Evolutionary conservation across 2,113 vertebrate genomes (phyloP).

Genomic region (Cricetomys ansorgei): DNA sequence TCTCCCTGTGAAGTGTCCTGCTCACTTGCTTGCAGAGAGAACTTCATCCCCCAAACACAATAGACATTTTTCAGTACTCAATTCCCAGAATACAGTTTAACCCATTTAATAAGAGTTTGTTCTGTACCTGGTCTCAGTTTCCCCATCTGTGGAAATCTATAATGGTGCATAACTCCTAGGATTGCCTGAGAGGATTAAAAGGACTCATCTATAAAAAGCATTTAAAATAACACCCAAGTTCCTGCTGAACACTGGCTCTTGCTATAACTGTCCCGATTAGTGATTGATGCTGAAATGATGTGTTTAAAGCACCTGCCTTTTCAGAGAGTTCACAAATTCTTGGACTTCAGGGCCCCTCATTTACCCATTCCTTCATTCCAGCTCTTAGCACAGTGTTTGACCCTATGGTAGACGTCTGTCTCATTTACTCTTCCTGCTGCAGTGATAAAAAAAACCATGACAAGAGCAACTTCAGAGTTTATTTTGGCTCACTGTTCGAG

Average conservation of each 20-base stretch:
- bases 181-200: not conserved
- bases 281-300: not conserved
- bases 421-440: not conserved
- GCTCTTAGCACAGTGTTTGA: not conserved
- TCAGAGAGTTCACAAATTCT: not conserved
- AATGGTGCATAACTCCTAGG: not conserved
- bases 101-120: not conserved
- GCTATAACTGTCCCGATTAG: not conserved
- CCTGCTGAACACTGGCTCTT: not conserved
- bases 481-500: not conserved
- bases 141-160: not conserved
- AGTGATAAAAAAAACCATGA: not conserved
- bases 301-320: not conserved
- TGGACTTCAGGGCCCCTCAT: not conserved
- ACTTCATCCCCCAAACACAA: not conserved
- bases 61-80: not conserved
- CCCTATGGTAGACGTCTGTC: not conserved
- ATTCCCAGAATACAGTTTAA: not conserved
- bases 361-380: not conserved
- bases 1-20: not conserved
- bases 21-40: not conserved
- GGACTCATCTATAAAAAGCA: not conserved
- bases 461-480: not conserved
- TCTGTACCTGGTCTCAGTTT: conserved; percentile 14
- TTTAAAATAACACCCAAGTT: not conserved